These are phyloP conservation scores for Achroia grisella DNA, from an alignment of 1,140 invertebrate genomes.

Conservation along the genomic window DNA sequence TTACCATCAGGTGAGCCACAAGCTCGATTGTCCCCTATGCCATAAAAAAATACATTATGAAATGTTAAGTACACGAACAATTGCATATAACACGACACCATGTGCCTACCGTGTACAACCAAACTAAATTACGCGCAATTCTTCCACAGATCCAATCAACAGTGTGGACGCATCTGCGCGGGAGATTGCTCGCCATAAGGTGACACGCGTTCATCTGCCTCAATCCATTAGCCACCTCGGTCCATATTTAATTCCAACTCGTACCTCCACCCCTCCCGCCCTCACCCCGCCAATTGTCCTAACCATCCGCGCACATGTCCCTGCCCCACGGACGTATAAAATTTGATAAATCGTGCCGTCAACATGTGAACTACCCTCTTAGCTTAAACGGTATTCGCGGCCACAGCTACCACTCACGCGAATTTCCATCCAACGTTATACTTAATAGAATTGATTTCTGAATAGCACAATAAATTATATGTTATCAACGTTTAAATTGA, in stretches of 20 bases:
- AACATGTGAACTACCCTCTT: conserved; percentile 71
- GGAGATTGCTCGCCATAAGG: conserved; percentile 51
- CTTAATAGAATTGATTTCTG: not conserved
- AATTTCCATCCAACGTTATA: conserved; percentile 8
- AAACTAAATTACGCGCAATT: too few species aligned
- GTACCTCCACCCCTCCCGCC: conserved; percentile 12
- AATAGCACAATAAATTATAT: conserved; percentile 6
- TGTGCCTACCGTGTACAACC: too few species aligned
- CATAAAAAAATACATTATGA: too few species aligned
- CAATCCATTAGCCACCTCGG: conserved; percentile 67
- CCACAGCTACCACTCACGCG: conserved; percentile 1
- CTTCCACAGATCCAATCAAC: conserved; percentile 21
- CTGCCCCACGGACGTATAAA: conserved; percentile 56
- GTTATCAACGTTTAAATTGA: conserved; percentile 43
- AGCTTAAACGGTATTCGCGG: conserved; percentile 50
- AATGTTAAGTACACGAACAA: too few species aligned
- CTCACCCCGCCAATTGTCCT: conserved; percentile 51
- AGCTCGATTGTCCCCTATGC: too few species aligned
- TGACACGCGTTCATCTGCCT: conserved; percentile 47
- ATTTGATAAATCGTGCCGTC: conserved; percentile 70
- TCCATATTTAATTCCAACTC: conserved; percentile 59
- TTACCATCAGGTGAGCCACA: too few species aligned
- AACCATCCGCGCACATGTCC: conserved; percentile 61
- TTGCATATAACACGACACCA: too few species aligned
- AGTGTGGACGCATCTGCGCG: conserved; percentile 45